Evolutionary conservation across 2,888 invertebrate species (phyloP), one percentile per base, ranked within the genome.

Genomic region (Chalcis sispes): DNA sequence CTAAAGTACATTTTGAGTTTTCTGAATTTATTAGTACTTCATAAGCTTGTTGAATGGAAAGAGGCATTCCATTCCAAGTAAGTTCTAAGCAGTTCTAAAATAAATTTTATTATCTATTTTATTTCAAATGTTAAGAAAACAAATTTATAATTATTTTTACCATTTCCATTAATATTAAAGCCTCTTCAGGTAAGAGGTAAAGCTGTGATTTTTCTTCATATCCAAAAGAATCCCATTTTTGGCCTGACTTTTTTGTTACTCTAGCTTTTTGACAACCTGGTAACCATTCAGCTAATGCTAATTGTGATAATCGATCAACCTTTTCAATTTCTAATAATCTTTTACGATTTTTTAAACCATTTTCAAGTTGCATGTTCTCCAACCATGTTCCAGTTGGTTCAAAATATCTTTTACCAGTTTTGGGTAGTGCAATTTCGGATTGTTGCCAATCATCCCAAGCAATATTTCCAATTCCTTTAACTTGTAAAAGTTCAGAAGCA

Each of bases 31-130:
- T 87, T 56, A 93, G 84, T 78, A 93, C 84, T 29, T 90, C 87
- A 81, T 93, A 94, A 13, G 92, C 93, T 89, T 93, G 93, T 85
- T 93, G 92, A 54, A 94, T 86, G 75, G 93, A 93, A 23, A 94
- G 89, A 69, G 91, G 90, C 0, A 92, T 88, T 40, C 90, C 90
- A 83, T 91, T 90, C 86, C 91, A 90, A 77, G 89, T 89, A 15
- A 94, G 88, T 82, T 91, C 91, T 18, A 94, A 87, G 81, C 90
- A 90, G 85, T 93, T 93, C 94, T 94, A 75, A 91, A 89, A 80
- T 81, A 75, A 71, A 25, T 54, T 42, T 66, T 25, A 20, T 13
- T 64, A 66, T 66, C 46, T 10, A 42, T 15, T 13, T n/a, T n/a
- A 8, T 48, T 65, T n/a, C 7, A 40, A 52, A 48, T 18, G n/a